These are phyloP conservation scores for Aphidoletes aphidimyza DNA, from an alignment of 2,888 invertebrate species.

Conservation along the genomic window DNA sequence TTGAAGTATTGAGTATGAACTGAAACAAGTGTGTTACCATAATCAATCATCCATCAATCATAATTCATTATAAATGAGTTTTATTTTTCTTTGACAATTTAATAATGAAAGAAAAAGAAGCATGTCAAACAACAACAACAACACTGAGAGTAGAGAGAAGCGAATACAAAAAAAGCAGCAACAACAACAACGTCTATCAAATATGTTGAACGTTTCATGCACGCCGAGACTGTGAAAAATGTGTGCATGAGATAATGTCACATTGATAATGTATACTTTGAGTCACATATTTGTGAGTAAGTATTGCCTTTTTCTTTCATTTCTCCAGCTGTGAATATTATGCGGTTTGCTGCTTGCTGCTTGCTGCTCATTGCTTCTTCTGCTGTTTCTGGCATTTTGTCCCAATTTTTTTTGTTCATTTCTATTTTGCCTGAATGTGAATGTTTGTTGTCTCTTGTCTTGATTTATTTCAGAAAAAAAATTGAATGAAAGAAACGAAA, in stretches of 20 bases:
- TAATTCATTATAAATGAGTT: conserved; percentile 58
- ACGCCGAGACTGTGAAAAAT: conserved; percentile 30
- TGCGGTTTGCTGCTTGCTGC: background rate
- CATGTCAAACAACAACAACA: too few relatives aligned
- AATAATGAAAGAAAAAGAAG: conserved; percentile 16
- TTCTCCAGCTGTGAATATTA: conserved; percentile 7
- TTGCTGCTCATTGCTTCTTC: background rate
- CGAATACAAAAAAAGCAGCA: background rate
- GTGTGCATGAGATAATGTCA: conserved; percentile 44
- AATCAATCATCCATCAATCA: conserved; percentile 59
- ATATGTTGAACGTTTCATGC: conserved; percentile 20
- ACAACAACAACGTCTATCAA: conserved; percentile 7
- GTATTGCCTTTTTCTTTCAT: background rate
- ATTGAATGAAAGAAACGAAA: too few relatives aligned
- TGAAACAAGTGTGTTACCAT: conserved; percentile 54
- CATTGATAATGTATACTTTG: conserved; percentile 34
- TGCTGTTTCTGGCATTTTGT: conserved; percentile 27
- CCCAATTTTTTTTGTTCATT: background rate
- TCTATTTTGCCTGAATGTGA: conserved; percentile 20
- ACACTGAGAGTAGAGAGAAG: background rate
- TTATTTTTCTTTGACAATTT: conserved; percentile 56
- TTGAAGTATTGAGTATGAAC: background rate
- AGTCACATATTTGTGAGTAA: conserved; percentile 8
- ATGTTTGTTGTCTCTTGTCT: conserved; percentile 39
- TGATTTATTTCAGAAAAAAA: too few relatives aligned